phyloP scores from a whole-genome alignment of 2,888 invertebrate genomes.

The Limenitis camilla region DNA sequence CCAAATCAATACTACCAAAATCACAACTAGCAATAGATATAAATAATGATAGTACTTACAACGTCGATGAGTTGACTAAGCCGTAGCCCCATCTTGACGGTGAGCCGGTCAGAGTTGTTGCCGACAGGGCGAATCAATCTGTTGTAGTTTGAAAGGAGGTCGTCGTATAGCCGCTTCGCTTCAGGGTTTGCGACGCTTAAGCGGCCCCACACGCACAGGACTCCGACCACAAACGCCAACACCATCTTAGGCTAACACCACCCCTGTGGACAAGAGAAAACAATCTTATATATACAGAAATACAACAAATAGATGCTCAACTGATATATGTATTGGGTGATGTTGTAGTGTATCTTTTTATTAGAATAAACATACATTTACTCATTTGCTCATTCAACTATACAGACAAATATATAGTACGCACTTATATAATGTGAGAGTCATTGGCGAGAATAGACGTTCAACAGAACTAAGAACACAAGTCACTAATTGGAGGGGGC shows the following conservation, averaged over 20 bases:
- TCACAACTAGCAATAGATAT: neutral
- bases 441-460: too few relatives aligned
- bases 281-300: neutral
- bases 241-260: conserved; percentile 91
- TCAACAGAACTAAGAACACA: too few relatives aligned
- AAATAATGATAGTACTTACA: conserved; percentile 76
- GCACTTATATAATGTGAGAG: too few relatives aligned
- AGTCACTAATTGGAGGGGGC: too few relatives aligned
- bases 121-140: conserved; percentile 95
- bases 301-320: too few relatives aligned
- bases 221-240: conserved; percentile 81
- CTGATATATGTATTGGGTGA: too few relatives aligned
- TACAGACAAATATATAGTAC: too few relatives aligned
- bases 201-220: conserved; percentile 85
- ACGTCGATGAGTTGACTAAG: conserved; percentile 94
- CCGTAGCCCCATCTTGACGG: conserved; percentile 94
- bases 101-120: conserved; percentile 94
- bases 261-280: conserved; percentile 74
- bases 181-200: conserved; percentile 90
- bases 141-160: conserved; percentile 95
- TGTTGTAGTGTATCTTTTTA: too few relatives aligned
- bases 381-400: too few relatives aligned
- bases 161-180: conserved; percentile 95
- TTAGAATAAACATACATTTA: too few relatives aligned
- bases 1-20: too few relatives aligned